Evolutionary conservation across 1,140 invertebrate species (phyloP), one percentile per base, ranked within the genome.

Genomic region (Himalopsyche phryganea): DNA sequence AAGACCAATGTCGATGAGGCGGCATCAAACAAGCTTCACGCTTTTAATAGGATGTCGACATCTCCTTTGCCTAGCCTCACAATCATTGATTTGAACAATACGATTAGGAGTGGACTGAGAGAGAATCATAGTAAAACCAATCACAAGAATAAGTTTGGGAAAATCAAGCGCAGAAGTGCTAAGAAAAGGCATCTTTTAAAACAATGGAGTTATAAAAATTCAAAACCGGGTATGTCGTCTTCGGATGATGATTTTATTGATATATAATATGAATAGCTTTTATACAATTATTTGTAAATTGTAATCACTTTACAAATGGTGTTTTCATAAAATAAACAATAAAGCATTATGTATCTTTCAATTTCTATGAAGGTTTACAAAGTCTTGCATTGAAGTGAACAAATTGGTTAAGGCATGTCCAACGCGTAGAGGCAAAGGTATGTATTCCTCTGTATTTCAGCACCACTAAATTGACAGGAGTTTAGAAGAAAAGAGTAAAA

Each of bases 31-130:
- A 52, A 52, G 46, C 38, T 28, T 36, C n/a, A 20, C 7, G 11
- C 14, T 49, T n/a, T 15, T 33, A 51, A 38, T 44, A 41, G 35
- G 40, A 50, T 53, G 10, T 48, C 40, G 13, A 44, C 32, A 51
- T 64, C 62, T 23, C 58, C 58, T 36, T 44, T 50, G 10, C 58
- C 52, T 46, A 58, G 50, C 23, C 45, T 64, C 13, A 55, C 57
- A 14, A 64, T 64, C 17, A 64, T 64, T 17, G 54, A 64, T 46
- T 60, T 64, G 35, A 64, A 64, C 44, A 64, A 60, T 41, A 59
- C 53, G 14, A 64, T 64, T 42, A 60, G 62, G 53, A 64, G 38
- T 33, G 58, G 58, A 28, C 54, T 64, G 11, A 59, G 45, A 52
- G 54, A 56, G 32, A 20, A 28, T 4, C 33, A 54, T 19, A 52